Percentiles rank a stretch among this genome's conserved stretches.
Conservation (phyloP, 2,113 vertebrate species). For the Isurus oxyrinchus region DNA sequence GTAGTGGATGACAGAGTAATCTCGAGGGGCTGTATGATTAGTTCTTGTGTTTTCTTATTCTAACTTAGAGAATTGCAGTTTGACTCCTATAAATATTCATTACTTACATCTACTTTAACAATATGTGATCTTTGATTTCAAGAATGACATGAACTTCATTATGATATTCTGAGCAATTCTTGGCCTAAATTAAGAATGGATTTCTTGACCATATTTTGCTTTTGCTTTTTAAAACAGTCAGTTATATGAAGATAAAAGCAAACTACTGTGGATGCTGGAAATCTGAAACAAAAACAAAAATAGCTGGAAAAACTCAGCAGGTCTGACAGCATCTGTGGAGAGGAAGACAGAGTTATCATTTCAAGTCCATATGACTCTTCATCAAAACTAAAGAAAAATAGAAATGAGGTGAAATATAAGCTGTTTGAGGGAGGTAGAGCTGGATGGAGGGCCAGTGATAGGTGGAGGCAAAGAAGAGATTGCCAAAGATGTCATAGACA, state of each 20-base stretch:
- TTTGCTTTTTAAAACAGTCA: not conserved
- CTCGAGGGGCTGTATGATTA: not conserved
- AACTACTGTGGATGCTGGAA: no score
- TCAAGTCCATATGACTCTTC: no score
- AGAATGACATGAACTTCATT: not conserved
- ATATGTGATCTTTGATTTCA: not conserved
- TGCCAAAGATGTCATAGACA: no score
- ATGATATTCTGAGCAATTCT: not conserved
- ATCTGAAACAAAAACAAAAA: no score
- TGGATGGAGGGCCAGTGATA: no score
- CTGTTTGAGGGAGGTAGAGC: no score
- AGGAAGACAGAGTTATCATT: no score
- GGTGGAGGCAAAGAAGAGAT: no score
- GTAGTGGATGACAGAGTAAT: not conserved
- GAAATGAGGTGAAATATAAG: no score
- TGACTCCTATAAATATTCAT: not conserved
- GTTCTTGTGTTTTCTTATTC: not conserved
- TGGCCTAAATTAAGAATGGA: not conserved
- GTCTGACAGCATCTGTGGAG: no score
- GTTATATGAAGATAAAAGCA: not conserved
- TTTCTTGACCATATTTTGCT: not conserved
- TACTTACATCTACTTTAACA: not conserved
- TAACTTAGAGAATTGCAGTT: not conserved
- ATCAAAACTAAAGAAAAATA: no score
- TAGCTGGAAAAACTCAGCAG: no score